Evolutionary conservation across 2,113 vertebrate species (phyloP), one percentile per base, ranked within the genome.

Genomic region (Dromaius novaehollandiae): DNA sequence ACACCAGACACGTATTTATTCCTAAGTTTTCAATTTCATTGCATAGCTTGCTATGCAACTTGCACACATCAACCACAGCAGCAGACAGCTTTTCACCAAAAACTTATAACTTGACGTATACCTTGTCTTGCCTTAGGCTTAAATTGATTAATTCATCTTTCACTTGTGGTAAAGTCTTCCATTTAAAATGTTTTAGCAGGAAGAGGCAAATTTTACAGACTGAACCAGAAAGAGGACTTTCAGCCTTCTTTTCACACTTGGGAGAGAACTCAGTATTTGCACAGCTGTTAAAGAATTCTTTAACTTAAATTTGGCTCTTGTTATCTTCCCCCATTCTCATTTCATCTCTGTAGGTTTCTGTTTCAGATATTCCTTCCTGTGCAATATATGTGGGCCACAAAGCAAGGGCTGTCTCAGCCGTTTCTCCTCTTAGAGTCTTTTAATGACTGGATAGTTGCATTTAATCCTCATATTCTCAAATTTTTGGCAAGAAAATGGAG

Each of bases 131-230:
- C 94, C 91, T 94, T 95, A 95, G 95, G 93, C 88, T 96, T 96
- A 91, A 96, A 96, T 87, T 96, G 93, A 97, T 96, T 95, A 97
- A 95, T 96, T 97, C 95, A 96, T 95, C 92, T 96, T 86, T 85
- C 92, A 92, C 92, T 94, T 81, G 68, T 81, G 94, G 79, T 80
- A 95, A 96, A 95, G 50, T 71, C 65, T 95, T 77, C 82, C 92
- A 95, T 94, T 95, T 95, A 94, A 95, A 95, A 93, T 89, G 68
- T 87, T 93, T 93, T 81, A 92, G 93, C 65, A 83, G 76, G 56
- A 93, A 90, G 84, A 94, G 65, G 70, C 60, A 90, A 40, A 53
- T 86, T 91, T 94, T 85, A 88, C 48, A 91, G 89, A 95, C 79
- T 24, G 79, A 85, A 89, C 55, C 58, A 87, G 48, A 80, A 93